Base-by-base conservation (phyloP, 2,113 vertebrate species). In the Clupea harengus region DNA sequence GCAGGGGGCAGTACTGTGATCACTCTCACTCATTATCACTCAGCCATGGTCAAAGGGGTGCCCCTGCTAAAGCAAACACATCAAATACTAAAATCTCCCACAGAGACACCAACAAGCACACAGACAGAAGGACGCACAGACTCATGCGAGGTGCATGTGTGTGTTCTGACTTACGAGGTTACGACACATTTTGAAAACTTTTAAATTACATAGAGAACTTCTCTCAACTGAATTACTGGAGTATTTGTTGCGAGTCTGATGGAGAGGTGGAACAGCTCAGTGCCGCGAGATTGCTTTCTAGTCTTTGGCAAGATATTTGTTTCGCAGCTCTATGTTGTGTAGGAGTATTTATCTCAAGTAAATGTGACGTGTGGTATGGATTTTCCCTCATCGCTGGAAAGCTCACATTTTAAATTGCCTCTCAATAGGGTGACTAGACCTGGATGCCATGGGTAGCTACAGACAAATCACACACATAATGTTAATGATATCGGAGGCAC, bases 321-420 rank as follows among this genome's bases (percentile, higher is more conserved):
- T 78, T 11, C 20, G 32, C 44, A 32, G 11, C 72, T 15, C 28
- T 78, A 4, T 78, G 72, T 78, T 78, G 28, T 10, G 72, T 15
- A 32, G 72, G 32, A 13, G 72, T 78, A 78, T 86, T 85, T 86
- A 80, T 86, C 57, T 49, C 81, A 46, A 32, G 82, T 81, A 88
- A 85, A 57, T 64, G 67, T 45, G 47, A 78, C 81, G 80, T 57
- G 46, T 45, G 18, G 15, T 85, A 88, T 88, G 60, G 87, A 85
- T 88, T 85, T 85, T 50, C 32, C 28, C 54, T 15, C 18, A 1
- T 45, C n/a, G 39, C 46, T 25, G 83, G 28, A 54, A 82, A 86
- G 50, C 25, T 49, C 54, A 47, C 25, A 15, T 28, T 52, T 52
- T 22, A 52, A 46, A 54, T 49, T 57, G 60, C 22, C 52, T 39